Base-by-base conservation (phyloP, 2,113 vertebrate genomes). In the Eulemur macaco region DNA sequence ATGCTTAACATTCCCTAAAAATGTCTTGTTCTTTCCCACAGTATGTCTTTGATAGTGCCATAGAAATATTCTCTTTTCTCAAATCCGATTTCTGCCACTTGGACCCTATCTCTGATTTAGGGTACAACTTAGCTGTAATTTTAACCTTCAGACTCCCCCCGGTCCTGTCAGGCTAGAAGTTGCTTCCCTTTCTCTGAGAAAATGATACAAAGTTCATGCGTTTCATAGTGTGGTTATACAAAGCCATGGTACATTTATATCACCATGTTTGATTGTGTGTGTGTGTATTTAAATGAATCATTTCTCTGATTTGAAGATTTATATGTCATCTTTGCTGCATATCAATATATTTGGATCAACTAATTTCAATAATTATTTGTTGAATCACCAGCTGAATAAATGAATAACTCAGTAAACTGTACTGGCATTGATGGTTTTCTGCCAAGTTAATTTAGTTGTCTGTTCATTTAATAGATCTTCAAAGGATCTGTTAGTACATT, bases 1-100 rank as follows among this genome's bases (percentile, higher is more conserved):
- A 42, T 88, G 18, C n/a, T 86, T 89, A 82, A 47, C 27, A 47
- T 54, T 68, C 17, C 5, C 77, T 85, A 56, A 89, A 97, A 97
- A 85, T 56, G 29, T n/a, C 34, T 66, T 63, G 31, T 78, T 29
- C n/a, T 94, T 92, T 92, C 14, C 31, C 45, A 80, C 4, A 68
- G 60, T 89, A 7, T 27, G 60, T 63, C 68, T 93, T 37, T 47
- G 54, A 78, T 82, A 20, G 18, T 52, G 2, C 17, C 50, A 84
- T 42, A 92, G 39, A 92, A 42, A 76, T 47, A 90, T 2, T 21
- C 56, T 85, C 54, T 76, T 64, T 82, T 73, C 60, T 76, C 29
- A 89, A 45, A 76, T 31, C 20, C 11, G 39, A 8, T 47, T 86
- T 88, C 77, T 91, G 50, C 31, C 17, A 54, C 23, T 90, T 71